phyloP scores from a whole-genome alignment of 2,113 vertebrate species.

The Eulacestoma nigropectus region DNA sequence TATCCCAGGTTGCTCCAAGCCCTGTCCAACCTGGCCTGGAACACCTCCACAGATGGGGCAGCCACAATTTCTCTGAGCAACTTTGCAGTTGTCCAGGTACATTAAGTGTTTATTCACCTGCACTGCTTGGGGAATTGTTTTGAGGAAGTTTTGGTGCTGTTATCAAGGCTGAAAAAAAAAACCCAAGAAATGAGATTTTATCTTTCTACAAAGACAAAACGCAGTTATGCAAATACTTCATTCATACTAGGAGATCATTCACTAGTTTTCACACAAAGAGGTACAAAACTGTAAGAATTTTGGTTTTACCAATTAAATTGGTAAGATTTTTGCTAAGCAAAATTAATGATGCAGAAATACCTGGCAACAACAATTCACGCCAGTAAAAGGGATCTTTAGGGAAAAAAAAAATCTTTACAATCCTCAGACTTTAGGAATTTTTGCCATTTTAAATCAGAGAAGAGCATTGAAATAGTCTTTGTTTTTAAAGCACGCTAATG shows the following conservation, averaged over 20 bases:
- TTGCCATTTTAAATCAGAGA: not conserved
- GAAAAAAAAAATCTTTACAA: not conserved
- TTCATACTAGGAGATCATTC: not conserved
- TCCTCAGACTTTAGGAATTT: not conserved
- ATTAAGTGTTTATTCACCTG: not conserved
- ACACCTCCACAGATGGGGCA: not conserved
- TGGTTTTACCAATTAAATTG: not conserved
- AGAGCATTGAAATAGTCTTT: not conserved
- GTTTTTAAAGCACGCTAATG: not conserved
- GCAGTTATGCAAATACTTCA: not conserved
- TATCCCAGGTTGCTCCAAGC: not conserved
- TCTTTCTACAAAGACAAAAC: not conserved
- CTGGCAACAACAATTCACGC: not conserved
- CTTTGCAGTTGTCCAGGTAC: not conserved
- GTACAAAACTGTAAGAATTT: not conserved
- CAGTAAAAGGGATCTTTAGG: not conserved
- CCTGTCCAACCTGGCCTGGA: fast-evolving
- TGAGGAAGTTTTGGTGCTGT: not conserved
- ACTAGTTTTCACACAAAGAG: not conserved
- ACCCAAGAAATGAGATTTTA: fast-evolving
- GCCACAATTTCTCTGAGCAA: not conserved
- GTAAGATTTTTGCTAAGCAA: not conserved
- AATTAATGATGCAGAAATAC: not conserved
- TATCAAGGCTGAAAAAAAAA: not conserved
- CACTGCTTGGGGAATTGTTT: not conserved